Evolutionary conservation across 37 sponge, comb jelly and placozoan genomes (phyloP), one percentile per base, ranked within the genome.

Genomic region (Mnemiopsis leidyi): DNA sequence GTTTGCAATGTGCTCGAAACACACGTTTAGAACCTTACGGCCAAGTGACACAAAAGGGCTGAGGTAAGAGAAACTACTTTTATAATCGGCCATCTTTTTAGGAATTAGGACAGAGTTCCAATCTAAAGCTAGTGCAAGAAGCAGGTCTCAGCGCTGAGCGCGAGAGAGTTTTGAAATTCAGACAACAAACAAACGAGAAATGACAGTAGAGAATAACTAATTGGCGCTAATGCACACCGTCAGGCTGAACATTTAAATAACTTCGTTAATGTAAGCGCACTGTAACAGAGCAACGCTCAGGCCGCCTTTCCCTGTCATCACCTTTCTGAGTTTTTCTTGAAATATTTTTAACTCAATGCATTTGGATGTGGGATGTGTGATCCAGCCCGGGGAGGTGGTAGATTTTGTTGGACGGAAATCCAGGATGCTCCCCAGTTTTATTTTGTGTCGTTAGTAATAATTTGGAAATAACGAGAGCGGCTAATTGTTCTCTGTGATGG

Each of bases 31-130:
- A 39, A 85, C 33, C 28, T 40, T 38, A 0, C 32, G 35, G 1
- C 90, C 90, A 21, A 85, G 21, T 25, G 90, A 23, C 25, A 85
- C 38, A 39, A 28, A 40, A 23, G 23, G 36, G 39, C 16, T n/a
- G 28, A 24, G 21, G 90, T 13, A 20, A 2, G 82, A 33, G 82
- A 7, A 30, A 21, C 40, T 7, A 37, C 13, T 35, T 39, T 40
- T 77, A 20, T 18, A 61, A 61, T 77, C 79, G 1, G 33, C 35
- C 90, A 85, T 85, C 18, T 32, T 85, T 35, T 85, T 36, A 73
- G 76, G 76, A n/a, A n/a, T n/a, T n/a, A n/a, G n/a, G n/a, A n/a
- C n/a, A n/a, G n/a, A n/a, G n/a, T n/a, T n/a, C n/a, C n/a, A n/a
- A n/a, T n/a, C n/a, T n/a, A n/a, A n/a, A n/a, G n/a, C n/a, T 48